Percentiles rank a stretch among this genome's conserved stretches.
phyloP scores from a whole-genome alignment of 2,113 vertebrate genomes.

The Stegostoma tigrinum region DNA sequence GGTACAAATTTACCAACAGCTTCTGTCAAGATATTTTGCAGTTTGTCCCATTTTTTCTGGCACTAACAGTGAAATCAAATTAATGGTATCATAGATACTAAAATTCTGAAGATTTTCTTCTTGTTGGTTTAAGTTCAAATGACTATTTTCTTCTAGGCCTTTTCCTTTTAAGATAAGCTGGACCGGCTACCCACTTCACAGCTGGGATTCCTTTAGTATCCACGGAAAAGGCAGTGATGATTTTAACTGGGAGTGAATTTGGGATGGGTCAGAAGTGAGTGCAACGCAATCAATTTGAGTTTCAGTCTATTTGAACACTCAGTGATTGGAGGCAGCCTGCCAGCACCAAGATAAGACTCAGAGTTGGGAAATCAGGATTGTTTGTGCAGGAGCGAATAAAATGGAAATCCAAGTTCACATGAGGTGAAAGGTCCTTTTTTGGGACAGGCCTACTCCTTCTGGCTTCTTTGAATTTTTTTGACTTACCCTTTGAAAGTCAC shows the following conservation, averaged over 20 bases:
- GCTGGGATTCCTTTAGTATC: not conserved
- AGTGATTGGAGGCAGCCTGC: not conserved
- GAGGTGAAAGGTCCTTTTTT: not conserved
- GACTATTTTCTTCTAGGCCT: too few relatives aligned
- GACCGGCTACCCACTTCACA: not conserved
- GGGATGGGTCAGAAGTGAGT: not conserved
- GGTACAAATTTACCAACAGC: too few relatives aligned
- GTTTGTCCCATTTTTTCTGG: too few relatives aligned
- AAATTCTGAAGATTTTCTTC: too few relatives aligned
- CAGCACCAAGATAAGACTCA: not conserved
- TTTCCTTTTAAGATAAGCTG: too few relatives aligned
- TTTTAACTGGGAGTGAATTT: not conserved
- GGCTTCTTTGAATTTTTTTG: not conserved
- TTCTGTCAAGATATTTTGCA: too few relatives aligned
- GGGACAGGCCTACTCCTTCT: not conserved
- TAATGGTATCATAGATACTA: too few relatives aligned
- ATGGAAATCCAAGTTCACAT: not conserved
- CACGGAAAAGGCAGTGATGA: not conserved
- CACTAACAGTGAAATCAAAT: too few relatives aligned
- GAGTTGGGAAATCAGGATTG: not conserved
- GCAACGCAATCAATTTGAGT: not conserved
- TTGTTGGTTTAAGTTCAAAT: too few relatives aligned
- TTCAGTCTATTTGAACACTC: not conserved
- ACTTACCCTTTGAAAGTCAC: not conserved
- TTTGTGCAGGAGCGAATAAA: not conserved